A percentile compares a stretch with the other conserved stretches of the same genome.
These are phyloP conservation scores for Hetaerina americana DNA, from an alignment of 1,140 invertebrate species.

Conservation along the genomic window DNA sequence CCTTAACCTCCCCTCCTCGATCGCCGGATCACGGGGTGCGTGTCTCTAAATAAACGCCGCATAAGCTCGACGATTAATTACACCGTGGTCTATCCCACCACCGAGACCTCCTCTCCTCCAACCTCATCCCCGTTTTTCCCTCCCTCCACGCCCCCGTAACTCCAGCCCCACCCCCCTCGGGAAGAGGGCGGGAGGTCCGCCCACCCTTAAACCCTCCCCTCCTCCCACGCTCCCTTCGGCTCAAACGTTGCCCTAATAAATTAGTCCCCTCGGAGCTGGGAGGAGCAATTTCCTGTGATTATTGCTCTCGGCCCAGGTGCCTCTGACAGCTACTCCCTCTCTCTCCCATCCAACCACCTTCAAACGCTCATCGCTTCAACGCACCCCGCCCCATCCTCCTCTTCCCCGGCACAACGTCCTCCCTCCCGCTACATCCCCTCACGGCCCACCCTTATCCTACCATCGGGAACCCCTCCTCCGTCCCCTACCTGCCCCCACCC, in stretches of 20 bases:
- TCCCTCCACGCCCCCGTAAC: neutral
- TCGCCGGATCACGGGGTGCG: neutral
- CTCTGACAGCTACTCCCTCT: conserved; percentile 12
- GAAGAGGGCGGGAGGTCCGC: too few species aligned
- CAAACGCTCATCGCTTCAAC: neutral
- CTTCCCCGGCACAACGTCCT: neutral
- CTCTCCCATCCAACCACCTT: neutral
- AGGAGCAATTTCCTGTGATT: conserved; percentile 16
- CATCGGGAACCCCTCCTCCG: too few species aligned
- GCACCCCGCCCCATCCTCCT: too few species aligned
- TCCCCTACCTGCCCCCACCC: too few species aligned
- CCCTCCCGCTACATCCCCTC: too few species aligned
- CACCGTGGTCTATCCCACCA: conserved; percentile 9
- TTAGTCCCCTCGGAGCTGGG: conserved; percentile 9
- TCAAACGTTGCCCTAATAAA: conserved; percentile 15
- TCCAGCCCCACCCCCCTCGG: too few species aligned
- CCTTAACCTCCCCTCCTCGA: too few species aligned
- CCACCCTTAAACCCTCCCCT: neutral
- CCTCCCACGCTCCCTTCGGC: neutral
- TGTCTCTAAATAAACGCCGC: neutral
- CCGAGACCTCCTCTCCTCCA: neutral
- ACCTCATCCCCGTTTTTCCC: neutral
- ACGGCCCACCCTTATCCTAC: too few species aligned
- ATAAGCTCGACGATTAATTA: conserved; percentile 15
- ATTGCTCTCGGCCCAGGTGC: conserved; percentile 15